Evolutionary conservation across 2,888 invertebrate genomes (phyloP).

Genomic region (Pseudococcus viburni): DNA sequence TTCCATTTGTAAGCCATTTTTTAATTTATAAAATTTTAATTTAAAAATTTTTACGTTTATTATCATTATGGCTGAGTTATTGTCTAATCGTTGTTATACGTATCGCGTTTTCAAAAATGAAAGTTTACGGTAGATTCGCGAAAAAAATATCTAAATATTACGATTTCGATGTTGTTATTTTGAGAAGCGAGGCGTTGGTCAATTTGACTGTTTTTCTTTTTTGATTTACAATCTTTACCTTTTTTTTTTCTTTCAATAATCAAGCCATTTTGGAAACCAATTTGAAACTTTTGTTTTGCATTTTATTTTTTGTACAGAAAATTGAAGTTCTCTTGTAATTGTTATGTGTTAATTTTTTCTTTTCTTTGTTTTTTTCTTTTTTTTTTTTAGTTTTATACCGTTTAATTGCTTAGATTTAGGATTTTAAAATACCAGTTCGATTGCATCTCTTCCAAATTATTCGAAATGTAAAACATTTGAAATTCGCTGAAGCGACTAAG

Average conservation of each 20-base stretch:
- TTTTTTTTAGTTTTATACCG: neutral
- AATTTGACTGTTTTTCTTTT: slow-evolving; percentile 20
- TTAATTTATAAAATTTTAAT: slow-evolving; percentile 37
- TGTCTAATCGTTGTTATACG: neutral
- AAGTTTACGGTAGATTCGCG: neutral
- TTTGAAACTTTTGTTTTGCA: slow-evolving; percentile 33
- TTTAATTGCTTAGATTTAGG: slow-evolving; percentile 10
- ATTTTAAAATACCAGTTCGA: neutral
- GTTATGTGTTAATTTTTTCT: slow-evolving; percentile 22
- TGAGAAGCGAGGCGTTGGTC: neutral
- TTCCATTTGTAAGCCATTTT: slow-evolving; percentile 56
- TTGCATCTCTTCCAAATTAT: slow-evolving; percentile 39
- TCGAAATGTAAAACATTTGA: neutral
- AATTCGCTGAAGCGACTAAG: neutral
- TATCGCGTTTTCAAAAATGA: neutral
- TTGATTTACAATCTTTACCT: neutral
- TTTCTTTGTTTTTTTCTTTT: neutral
- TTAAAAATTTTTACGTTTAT: slow-evolving; percentile 17
- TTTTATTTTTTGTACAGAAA: slow-evolving; percentile 43
- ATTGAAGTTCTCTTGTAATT: slow-evolving; percentile 35
- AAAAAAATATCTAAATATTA: neutral
- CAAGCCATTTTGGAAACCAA: slow-evolving; percentile 23
- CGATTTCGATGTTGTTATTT: neutral
- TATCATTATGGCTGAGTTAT: slow-evolving; percentile 35
- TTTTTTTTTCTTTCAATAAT: slow-evolving; percentile 25